Evolutionary conservation across 2,113 vertebrate species (phyloP), one percentile per base, ranked within the genome.

Genomic region (Orcinus orca): DNA sequence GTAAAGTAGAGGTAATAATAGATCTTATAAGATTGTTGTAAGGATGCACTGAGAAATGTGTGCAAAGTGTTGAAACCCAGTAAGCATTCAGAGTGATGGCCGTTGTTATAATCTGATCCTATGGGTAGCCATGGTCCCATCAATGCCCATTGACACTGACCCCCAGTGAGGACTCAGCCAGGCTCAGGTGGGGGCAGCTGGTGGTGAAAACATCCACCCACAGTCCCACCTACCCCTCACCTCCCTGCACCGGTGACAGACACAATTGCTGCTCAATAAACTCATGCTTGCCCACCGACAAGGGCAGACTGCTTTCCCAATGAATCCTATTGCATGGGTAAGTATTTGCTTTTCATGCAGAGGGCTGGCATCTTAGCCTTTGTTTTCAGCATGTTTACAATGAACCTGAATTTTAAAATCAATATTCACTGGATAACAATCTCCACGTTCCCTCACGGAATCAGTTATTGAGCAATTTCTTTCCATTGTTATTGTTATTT

Each of bases 401-500:
- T 53, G 80, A 50, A 47, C 29, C 31, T 86, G 76, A 86, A 41
- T 17, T 29, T 55, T 81, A 55, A 38, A 70, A 47, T 65, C 15
- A 62, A 20, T 10, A 88, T 80, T 90, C 47, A 88, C 31, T 53
- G 11, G 95, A 36, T 14, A 88, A 79, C 44, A 67, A 95, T 63
- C 60, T 70, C 33, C 26, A 87, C 36, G 20, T 47, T 93, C 44
- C 60, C 76, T 80, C 31, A 38, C 23, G 55, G 60, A 87, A 77
- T 90, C 15, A 3, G 62, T 70, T 93, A 55, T 90, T 88, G 47
- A 93, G 89, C 21, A 81, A 93, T 88, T 91, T 83, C 79, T 88
- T 77, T 85, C 74, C 53, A 47, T 5, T 26, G 25, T 65, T 71
- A 26, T 63, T n/a, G 26, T 44, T 36, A 47, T 84, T 85, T 71